Evolutionary conservation across 1,140 invertebrate genomes (phyloP).

Genomic region (Himalopsyche phryganea): DNA sequence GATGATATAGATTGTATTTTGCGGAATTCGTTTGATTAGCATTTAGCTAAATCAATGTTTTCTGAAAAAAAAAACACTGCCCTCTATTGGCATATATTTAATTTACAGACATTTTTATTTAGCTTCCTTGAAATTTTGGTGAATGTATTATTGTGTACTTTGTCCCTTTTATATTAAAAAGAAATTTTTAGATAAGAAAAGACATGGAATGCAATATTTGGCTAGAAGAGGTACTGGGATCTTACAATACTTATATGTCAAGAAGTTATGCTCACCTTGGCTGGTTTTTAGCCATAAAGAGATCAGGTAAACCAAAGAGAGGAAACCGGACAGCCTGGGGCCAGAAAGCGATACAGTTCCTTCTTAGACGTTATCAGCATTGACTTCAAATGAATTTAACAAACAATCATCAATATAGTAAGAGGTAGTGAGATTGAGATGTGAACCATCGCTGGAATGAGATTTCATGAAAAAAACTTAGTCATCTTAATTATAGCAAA

Average conservation of each 20-base stretch:
- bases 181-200: constrained; percentile 46
- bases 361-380: constrained; percentile 43
- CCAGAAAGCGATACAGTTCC: constrained; percentile 63
- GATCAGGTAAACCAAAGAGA: constrained; percentile 58
- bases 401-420: too few relatives aligned
- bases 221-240: constrained; percentile 56
- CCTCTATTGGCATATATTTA: neutral
- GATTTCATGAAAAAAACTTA: too few relatives aligned
- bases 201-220: constrained; percentile 56
- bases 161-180: constrained; percentile 8
- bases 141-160: neutral
- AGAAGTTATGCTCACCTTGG: constrained; percentile 56
- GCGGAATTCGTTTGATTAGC: neutral
- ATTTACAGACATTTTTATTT: neutral
- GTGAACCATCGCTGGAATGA: too few relatives aligned
- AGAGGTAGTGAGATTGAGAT: too few relatives aligned
- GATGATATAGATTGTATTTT: neutral
- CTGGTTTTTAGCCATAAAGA: constrained; percentile 66
- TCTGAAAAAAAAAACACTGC: neutral
- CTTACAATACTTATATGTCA: constrained; percentile 59
- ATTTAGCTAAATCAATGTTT: neutral
- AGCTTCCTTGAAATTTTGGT: neutral
- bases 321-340: constrained; percentile 57
- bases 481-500: too few relatives aligned
- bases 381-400: too few relatives aligned